Conservation (phyloP, 1,140 invertebrate species). For the Psilanteris sp. region DNA sequence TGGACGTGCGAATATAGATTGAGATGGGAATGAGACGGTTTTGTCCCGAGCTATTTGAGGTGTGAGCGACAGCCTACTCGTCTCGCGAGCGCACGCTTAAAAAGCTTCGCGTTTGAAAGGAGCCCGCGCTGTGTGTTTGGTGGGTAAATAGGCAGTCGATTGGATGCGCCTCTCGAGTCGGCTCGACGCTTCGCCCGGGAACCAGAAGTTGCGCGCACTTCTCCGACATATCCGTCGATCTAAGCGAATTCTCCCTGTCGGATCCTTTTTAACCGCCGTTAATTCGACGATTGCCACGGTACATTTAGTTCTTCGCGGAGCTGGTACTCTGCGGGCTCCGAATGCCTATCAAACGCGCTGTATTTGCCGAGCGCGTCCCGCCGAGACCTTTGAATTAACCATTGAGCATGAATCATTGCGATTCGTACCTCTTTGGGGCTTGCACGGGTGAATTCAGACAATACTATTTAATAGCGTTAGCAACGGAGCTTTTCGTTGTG, state of each 20-base stretch:
- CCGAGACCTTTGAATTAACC: constrained; percentile 13
- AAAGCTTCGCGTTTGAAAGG: constrained; percentile 68
- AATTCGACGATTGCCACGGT: constrained; percentile 41
- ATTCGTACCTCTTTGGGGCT: constrained; percentile 5
- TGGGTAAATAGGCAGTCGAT: constrained; percentile 74
- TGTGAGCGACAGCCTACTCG: constrained; percentile 55
- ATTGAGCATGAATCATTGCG: constrained; percentile 32
- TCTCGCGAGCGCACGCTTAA: constrained; percentile 41
- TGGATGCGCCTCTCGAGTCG: constrained; percentile 58
- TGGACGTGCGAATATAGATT: constrained; percentile 79
- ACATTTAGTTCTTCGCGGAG: constrained; percentile 5
- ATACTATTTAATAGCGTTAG: constrained; percentile 1
- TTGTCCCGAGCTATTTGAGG: constrained; percentile 71
- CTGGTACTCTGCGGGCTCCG: not conserved
- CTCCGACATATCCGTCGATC: constrained; percentile 69
- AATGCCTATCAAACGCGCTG: constrained; percentile 3
- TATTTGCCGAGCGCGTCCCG: constrained; percentile 10
- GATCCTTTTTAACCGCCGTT: constrained; percentile 22
- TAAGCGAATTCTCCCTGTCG: constrained; percentile 71
- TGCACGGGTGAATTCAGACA: constrained; percentile 2
- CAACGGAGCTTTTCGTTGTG: not conserved
- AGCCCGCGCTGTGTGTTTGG: constrained; percentile 66
- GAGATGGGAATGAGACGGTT: constrained; percentile 77
- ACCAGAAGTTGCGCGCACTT: constrained; percentile 3
- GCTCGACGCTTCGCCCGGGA: constrained; percentile 8